Base-by-base conservation (phyloP, 2,888 invertebrate species). In the Nematopogon swammerdamellus region DNA sequence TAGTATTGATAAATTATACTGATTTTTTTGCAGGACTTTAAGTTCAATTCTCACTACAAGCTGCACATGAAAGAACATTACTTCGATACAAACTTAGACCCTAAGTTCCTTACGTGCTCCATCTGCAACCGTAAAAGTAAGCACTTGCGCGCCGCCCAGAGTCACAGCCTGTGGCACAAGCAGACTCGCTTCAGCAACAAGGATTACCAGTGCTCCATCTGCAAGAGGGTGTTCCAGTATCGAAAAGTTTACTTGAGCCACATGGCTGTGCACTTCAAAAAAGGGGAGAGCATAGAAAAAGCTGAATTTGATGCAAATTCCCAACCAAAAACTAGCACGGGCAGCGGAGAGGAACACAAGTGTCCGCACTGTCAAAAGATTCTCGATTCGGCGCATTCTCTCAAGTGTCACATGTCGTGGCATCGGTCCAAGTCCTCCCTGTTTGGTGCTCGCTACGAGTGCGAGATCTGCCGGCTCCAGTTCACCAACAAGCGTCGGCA, bases 131-230 rank as follows among this genome's bases (percentile, higher is more conserved):
- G 77, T 42, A 64, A 62, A 55, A 74, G 72, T 62, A 80, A 80
- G 54, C 72, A 80, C 54, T 63, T 80, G 6, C 74, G 80, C 25
- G 80, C 79, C 1, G 44, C 70, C 49, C 52, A 69, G 53, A 68
- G 68, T 19, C 80, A 81, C 60, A 72, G 70, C 69, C 73, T 69
- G 59, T 81, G 60, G 64, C 80, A 81, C 64, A 74, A 75, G 52
- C 79, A 79, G 54, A 79, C 72, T 0, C 70, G 79, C 50, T 77
- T 77, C 64, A 65, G 75, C 57, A 70, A 62, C 59, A 72, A 74
- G 42, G 79, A 79, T 64, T 80, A 80, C 59, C 68, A 73, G 59
- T 81, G 80, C 57, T 69, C 76, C 30, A 72, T 80, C 47, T 80
- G 80, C 63, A 72, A 74, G 52, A 60, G 70, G 18, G 65, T 77